Base-by-base conservation (phyloP, 2,113 vertebrate genomes). In the Carlito syrichta region DNA sequence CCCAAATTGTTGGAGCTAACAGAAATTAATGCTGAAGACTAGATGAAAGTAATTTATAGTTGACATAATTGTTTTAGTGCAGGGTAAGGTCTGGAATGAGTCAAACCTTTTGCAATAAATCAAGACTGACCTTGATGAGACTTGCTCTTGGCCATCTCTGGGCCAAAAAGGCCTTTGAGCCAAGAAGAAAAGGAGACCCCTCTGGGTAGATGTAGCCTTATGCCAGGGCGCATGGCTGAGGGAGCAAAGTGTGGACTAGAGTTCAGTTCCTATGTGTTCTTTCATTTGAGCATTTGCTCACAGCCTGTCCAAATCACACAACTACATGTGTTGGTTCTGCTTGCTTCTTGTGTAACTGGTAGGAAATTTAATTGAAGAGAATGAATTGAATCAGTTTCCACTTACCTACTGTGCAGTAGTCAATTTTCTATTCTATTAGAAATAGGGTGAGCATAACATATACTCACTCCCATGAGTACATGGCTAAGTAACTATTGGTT, bases 201-300 rank as follows among this genome's bases (percentile, higher is more conserved):
- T 50, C 25, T 48, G 16, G 32, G 27, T 32, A 23, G 25, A 13
- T 25, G 8, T 2, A 48, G 16, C 1, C 6, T 76, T 52, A 58
- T 56, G 13, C 50, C 0, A 82, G 30, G 48, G 19, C 4, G 43
- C 35, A 17, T 0, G 5, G 1, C 9, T 19, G 23, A 17, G 58
- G 2, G 5, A 74, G 1, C 27, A n/a, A 66, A 48, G 20, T 19
- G 19, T 11, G 32, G 56, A 25, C n/a, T 79, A 6, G 6, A 86
- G 19, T 52, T 68, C 20, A 71, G 16, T 2, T 8, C 88, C 16
- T 38, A 1, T 0, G 19, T 66, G 30, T 11, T 60, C 16, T 83
- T 89, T 63, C 20, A 16, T 30, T 30, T 50, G 22, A 3, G 25
- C 11, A 3, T 73, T 82, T 89, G n/a, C 38, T 4, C 0, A 7